Base-by-base conservation (phyloP, 2,888 invertebrate genomes). In the Dorcus parallelipipedus region DNA sequence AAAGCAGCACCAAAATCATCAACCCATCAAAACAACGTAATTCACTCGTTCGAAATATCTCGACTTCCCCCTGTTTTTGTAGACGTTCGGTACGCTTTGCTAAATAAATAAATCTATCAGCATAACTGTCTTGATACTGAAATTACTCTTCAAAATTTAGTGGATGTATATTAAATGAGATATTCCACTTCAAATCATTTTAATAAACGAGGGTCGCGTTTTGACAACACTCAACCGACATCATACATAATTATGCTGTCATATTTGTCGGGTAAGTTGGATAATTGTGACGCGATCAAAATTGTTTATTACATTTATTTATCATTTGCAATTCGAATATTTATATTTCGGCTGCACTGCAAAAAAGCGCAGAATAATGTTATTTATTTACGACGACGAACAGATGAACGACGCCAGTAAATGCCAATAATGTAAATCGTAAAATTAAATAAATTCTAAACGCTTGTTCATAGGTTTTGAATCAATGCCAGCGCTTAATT, bases 171-270 rank as follows among this genome's bases (percentile, higher is more conserved):
- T 48, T 48, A 54, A 54, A 54, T 54, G 54, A 54, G 54, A 40
- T 54, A 48, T 49, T 54, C 54, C 54, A 48, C 54, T 49, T 26
- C 41, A 39, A 54, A 49, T 49, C 9, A 54, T 54, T 54, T 54
- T 54, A 54, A 54, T 54, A 54, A 54, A 54, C 54, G 49, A 54
- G 54, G 54, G 54, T 54, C 48, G 54, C 39, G 49, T 48, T 54
- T 48, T 54, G 48, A 54, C 54, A 54, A 54, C 54, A 48, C 52
- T 52, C 45, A 52, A 45, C 52, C 52, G 45, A 38, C 52, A 42
- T 52, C 52, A 45, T 52, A 43, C 45, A 38, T 52, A 52, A 52
- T 52, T 52, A 45, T 52, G 26, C 52, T 52, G 52, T 52, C 52
- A 52, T 43, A 52, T 43, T 52, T 40, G 45, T 47, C 38, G 38